Base-by-base conservation (phyloP, 1,140 invertebrate species). In the Tetramorium alpestre region DNA sequence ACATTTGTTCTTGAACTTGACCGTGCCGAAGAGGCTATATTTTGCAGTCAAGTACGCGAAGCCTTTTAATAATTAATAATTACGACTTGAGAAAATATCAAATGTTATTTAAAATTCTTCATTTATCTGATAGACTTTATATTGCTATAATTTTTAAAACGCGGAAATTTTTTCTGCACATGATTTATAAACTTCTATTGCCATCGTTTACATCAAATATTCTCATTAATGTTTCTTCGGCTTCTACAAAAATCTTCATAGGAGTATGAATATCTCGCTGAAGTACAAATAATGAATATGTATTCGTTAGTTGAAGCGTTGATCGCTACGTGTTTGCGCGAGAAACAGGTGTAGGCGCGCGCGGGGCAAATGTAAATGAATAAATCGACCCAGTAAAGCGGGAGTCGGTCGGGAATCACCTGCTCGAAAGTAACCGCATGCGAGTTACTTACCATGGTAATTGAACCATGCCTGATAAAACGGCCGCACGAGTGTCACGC, bases 401-500 rank as follows among this genome's bases (percentile, higher is more conserved):
- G 49, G 60, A 72, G 44, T 77, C 41, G 77, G 33, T 25, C 56
- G 51, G 56, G 54, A 54, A 22, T 62, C 89, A 90, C 89, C 89
- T 90, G 89, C 85, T 87, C 64, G 22, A 56, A 54, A 33, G 41
- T 76, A 73, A 73, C 44, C 77, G 38, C 11, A 38, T 64, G 64
- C 28, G 25, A 85, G 58, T 73, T 41, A 54, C 84, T 77, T 65
- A 58, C 33, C 85, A 81, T 49, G 58, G 56, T 58, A 76, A 87
- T 86, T 70, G 88, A 88, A 80, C 73, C 72, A 56, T 64, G 56
- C 22, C 28, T 69, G 81, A 89, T 88, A 88, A 89, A 86, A 70
- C 25, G 16, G 16, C 6, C 69, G 38, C 18, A 44, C 62, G 64
- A 60, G 81, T 47, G 62, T 77, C 81, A 41, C 72, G 82, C 58